Evolutionary conservation across 2,113 vertebrate species (phyloP), one percentile per base, ranked within the genome.

Genomic region (Vanacampus margaritifer): DNA sequence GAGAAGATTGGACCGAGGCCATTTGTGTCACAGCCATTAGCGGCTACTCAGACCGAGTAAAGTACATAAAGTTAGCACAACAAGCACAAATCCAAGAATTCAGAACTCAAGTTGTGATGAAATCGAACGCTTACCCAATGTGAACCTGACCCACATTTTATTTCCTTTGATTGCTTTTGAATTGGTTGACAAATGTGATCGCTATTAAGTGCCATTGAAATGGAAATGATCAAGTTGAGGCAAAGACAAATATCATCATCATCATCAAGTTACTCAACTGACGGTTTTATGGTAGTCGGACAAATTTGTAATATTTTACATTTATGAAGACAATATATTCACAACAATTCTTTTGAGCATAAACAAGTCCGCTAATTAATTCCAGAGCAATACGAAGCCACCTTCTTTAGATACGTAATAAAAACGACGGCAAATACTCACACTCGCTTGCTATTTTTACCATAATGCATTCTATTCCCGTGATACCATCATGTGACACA

Each of bases 401-500:
- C 37, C 37, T 24, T n/a, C 37, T 8, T 43, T 23, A 62, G 12
- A 26, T 16, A 24, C 16, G 16, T 59, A 66, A 70, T 51, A n/a
- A 51, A 76, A 66, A 64, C 24, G 67, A 43, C 66, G 64, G 48
- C 59, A 41, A 41, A 36, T 61, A 71, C 23, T 68, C 72, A 74
- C 68, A 68, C 57, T 61, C 73, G 43, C 65, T 67, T 71, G 76
- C 79, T 86, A 85, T 85, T 85, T 81, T 78, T 80, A 76, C 57
- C 66, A 53, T 64, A 68, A 64, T 65, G 75, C 75, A 24, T 67
- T 62, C 74, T 84, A 75, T 79, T 86, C 74, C 74, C 7, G 72
- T 80, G 74, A 76, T 75, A 74, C 64, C 60, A 71, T 74, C 83
- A 85, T 75, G 75, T 85, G 85, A 85, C 68, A 68, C 78, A 82